Evolutionary conservation across 2,797 vertebrate genomes (phyloP).

Genomic region (Sarcoramphus papa): DNA sequence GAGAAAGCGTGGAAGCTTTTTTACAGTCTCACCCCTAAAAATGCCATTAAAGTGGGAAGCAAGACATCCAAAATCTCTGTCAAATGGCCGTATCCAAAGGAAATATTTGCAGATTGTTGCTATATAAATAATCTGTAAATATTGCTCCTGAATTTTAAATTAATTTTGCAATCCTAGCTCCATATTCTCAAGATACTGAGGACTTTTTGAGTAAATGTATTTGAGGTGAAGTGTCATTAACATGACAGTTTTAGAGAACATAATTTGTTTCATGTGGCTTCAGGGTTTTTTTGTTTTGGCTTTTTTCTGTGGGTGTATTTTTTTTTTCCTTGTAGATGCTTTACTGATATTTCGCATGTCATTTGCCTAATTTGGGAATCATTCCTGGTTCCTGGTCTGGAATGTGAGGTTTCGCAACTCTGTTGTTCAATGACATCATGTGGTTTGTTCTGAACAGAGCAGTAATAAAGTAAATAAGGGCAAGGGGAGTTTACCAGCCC

Average conservation of each 20-base stretch:
- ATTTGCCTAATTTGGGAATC: slow-evolving; percentile 58
- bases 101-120: background rate
- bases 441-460: slow-evolving; percentile 17
- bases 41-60: background rate
- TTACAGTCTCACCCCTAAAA: background rate
- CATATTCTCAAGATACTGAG: background rate
- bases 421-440: slow-evolving; percentile 25
- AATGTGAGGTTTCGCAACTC: slow-evolving; percentile 45
- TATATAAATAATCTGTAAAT: background rate
- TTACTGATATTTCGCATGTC: slow-evolving; percentile 31
- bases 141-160: background rate
- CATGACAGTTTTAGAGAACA: background rate
- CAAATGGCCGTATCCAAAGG: background rate
- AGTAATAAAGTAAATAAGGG: background rate
- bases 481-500: background rate
- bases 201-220: background rate
- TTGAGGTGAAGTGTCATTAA: background rate
- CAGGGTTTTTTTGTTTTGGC: background rate
- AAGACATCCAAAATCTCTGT: background rate
- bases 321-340: background rate
- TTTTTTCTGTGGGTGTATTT: background rate
- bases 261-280: background rate
- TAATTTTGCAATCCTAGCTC: background rate
- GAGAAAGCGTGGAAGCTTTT: background rate
- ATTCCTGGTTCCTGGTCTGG: slow-evolving; percentile 42